These are phyloP conservation scores for Xiphorhynchus erythropygius DNA, from an alignment of 2,797 vertebrate species.

Conservation along the genomic window DNA sequence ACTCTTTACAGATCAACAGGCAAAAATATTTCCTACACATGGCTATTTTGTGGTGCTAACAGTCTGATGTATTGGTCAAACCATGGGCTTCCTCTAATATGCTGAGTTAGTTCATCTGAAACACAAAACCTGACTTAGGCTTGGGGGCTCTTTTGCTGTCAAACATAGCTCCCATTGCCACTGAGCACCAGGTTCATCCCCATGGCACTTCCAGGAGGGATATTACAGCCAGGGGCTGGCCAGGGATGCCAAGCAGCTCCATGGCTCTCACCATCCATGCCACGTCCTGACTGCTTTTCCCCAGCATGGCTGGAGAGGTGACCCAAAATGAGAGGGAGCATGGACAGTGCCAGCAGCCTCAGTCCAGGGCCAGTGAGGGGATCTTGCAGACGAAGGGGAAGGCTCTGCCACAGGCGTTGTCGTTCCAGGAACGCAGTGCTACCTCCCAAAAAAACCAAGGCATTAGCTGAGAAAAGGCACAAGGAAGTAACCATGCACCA, in stretches of 20 bases:
- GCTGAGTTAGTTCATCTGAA: fast-evolving
- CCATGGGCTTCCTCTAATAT: not conserved
- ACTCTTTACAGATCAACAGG: not conserved
- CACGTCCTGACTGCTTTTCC: not conserved
- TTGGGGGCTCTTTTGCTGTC: not conserved
- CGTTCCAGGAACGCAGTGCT: slow-evolving; percentile 85
- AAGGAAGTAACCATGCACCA: fast-evolving
- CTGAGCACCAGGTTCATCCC: not conserved
- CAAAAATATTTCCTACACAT: not conserved
- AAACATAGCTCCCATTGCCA: not conserved
- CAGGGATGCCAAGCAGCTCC: not conserved
- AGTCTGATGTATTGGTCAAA: not conserved
- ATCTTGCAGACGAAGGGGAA: slow-evolving; percentile 88
- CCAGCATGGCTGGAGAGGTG: not conserved
- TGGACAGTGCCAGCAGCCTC: not conserved
- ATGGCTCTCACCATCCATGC: fast-evolving
- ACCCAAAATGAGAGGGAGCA: not conserved
- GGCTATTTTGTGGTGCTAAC: not conserved
- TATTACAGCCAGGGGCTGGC: not conserved
- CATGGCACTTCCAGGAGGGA: not conserved
- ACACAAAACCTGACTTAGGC: not conserved
- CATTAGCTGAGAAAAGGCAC: not conserved
- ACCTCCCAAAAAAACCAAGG: not conserved
- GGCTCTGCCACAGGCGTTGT: slow-evolving; percentile 79
- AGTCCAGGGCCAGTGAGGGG: slow-evolving; percentile 72